A percentile compares a stretch with the other conserved stretches of the same genome.
Evolutionary conservation across 1,140 invertebrate species (phyloP).

Genomic region (Druon quercuslanigerum): DNA sequence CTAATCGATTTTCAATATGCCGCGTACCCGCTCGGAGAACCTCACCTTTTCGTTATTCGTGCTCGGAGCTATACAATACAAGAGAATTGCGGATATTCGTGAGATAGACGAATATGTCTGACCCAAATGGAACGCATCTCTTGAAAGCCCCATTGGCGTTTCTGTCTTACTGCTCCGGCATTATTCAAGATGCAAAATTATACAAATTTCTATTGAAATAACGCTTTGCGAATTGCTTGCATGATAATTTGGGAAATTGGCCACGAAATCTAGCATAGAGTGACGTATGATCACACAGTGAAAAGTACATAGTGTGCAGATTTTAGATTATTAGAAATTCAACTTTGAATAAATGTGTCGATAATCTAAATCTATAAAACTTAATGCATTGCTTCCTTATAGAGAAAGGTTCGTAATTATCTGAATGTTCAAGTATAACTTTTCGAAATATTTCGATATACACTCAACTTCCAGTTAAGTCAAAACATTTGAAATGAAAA

Average conservation of each 20-base stretch:
- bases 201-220: conserved; percentile 14
- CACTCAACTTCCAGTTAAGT: no score
- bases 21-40: conserved; percentile 18
- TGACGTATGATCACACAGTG: neutral
- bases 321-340: no score
- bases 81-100: conserved; percentile 10
- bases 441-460: no score
- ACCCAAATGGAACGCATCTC: conserved; percentile 6
- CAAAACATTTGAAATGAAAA: no score
- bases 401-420: no score
- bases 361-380: neutral
- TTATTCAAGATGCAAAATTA: conserved; percentile 11
- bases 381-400: no score
- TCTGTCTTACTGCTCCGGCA: neutral
- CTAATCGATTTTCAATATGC: conserved; percentile 57
- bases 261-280: neutral
- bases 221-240: conserved; percentile 3
- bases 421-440: no score
- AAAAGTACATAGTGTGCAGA: neutral
- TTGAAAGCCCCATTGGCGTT: neutral
- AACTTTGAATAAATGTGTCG: neutral
- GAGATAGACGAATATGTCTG: neutral
- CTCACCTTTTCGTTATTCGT: conserved; percentile 18
- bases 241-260: conserved; percentile 5
- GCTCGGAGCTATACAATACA: neutral